phyloP scores from a whole-genome alignment of 2,888 invertebrate species.

The Magallana nippona region DNA sequence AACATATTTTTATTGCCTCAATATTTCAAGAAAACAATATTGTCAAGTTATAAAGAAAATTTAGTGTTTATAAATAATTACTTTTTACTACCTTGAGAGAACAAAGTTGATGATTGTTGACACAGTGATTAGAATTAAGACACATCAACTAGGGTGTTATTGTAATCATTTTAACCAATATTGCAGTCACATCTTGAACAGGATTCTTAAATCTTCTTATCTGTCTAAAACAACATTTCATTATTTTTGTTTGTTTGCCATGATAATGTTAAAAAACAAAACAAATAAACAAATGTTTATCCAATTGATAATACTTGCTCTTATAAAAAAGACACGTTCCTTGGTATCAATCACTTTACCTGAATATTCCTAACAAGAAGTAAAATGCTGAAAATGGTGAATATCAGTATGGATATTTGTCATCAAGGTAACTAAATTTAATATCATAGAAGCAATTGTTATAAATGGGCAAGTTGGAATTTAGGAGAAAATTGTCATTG shows the following conservation, averaged over 20 bases:
- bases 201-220: not conserved
- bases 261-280: not conserved
- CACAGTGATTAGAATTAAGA: not conserved
- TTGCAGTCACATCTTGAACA: not conserved
- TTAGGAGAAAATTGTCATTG: too few relatives aligned
- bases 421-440: not conserved
- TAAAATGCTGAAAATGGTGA: too few relatives aligned
- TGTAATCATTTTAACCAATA: slow-evolving; percentile 8
- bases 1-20: too few relatives aligned
- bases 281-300: slow-evolving; percentile 9
- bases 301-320: not conserved
- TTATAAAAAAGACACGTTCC: not conserved
- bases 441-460: too few relatives aligned
- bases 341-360: not conserved
- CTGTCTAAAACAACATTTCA: not conserved
- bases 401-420: not conserved
- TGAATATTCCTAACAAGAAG: not conserved
- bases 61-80: too few relatives aligned
- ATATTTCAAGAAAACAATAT: too few relatives aligned
- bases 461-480: too few relatives aligned
- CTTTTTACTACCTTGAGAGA: not conserved
- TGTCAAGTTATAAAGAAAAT: too few relatives aligned
- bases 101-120: not conserved
- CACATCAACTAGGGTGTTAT: not conserved
- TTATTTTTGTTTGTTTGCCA: slow-evolving; percentile 23